Base-by-base conservation (phyloP, 1,140 invertebrate species). In the Drosophila simulans region DNA sequence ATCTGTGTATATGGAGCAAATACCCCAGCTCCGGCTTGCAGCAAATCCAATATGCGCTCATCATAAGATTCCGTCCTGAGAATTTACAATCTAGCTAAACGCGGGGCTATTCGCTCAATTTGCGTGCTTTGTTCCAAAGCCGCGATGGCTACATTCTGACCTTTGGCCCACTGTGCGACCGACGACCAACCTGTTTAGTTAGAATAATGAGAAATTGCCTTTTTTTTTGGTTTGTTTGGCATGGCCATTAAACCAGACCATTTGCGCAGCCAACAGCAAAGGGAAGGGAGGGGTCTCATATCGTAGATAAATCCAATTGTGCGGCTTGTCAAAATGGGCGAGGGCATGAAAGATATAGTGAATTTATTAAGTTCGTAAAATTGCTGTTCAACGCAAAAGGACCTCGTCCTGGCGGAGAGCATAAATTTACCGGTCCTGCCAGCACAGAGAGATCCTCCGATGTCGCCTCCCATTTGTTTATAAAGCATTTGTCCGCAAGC, bases 311-410 rank as follows among this genome's bases (percentile, higher is more conserved):
- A 88, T 77, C 83, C 83, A 88, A 88, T 89, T 88, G 80, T 80
- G 79, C 45, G 68, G 75, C 76, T 77, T 89, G 83, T 88, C 83
- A 89, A 86, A 86, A 88, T 52, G 62, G 64, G 62, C 39, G 37
- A 11, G 17, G 54, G 5, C 49, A 3, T 22, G 62, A 86, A 88
- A 88, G 83, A 88, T 88, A 88, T 89, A 89, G 84, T 71, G 83
- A 89, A 88, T 88, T 83, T 88, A 88, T 89, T 88, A 88, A 88
- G 83, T 88, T 84, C 84, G 72, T 80, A 80, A 88, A 89, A 89
- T 88, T 86, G 66, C 62, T 22, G 66, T 63, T 72, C 69, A 54
- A 57, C 46, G 56, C 27, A 45, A 42, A 54, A 53, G 46, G 52
- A 22, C 20, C 59, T 55, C 46, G 49, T 59, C 39, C 48, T 56